Percentiles rank a stretch among this genome's conserved stretches.
These are phyloP conservation scores for Melanogrammus aeglefinus DNA, from an alignment of 2,797 vertebrate genomes.

Conservation along the genomic window DNA sequence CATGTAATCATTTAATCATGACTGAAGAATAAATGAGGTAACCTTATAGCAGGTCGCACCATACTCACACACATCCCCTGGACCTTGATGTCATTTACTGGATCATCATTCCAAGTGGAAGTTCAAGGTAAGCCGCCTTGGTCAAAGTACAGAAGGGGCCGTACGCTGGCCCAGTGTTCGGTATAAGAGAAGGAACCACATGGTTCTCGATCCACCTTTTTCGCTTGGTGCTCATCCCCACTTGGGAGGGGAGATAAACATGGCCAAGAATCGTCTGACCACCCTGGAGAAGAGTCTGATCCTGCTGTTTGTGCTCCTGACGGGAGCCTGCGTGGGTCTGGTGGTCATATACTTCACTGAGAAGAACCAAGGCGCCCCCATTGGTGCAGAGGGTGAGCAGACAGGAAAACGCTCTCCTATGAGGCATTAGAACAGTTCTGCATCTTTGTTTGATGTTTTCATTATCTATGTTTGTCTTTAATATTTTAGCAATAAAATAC, in stretches of 20 bases:
- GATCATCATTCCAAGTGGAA: neutral
- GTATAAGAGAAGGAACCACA: conserved; percentile 16
- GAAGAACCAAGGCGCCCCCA: conserved; percentile 28
- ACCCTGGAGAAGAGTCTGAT: conserved; percentile 69
- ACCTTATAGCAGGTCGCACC: no score
- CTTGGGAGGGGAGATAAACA: conserved; percentile 4
- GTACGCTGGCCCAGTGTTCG: neutral
- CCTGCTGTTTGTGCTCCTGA: conserved; percentile 69
- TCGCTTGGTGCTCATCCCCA: conserved; percentile 2
- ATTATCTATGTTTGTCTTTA: neutral
- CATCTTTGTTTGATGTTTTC: neutral
- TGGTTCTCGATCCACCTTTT: conserved; percentile 10
- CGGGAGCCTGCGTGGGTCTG: conserved; percentile 59
- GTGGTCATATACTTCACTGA: conserved; percentile 61
- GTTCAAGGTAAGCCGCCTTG: conserved; percentile 55
- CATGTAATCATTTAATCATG: no score
- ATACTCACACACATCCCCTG: neutral
- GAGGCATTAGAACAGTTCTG: neutral
- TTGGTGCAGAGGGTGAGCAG: conserved; percentile 56
- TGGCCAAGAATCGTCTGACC: conserved; percentile 47
- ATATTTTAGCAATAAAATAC: no score
- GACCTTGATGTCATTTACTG: neutral
- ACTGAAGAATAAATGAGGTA: no score
- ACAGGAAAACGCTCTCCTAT: neutral
- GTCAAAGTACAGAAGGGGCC: neutral